These are phyloP conservation scores for Lutraria rhynchaena DNA, from an alignment of 1,140 invertebrate genomes.

Conservation along the genomic window DNA sequence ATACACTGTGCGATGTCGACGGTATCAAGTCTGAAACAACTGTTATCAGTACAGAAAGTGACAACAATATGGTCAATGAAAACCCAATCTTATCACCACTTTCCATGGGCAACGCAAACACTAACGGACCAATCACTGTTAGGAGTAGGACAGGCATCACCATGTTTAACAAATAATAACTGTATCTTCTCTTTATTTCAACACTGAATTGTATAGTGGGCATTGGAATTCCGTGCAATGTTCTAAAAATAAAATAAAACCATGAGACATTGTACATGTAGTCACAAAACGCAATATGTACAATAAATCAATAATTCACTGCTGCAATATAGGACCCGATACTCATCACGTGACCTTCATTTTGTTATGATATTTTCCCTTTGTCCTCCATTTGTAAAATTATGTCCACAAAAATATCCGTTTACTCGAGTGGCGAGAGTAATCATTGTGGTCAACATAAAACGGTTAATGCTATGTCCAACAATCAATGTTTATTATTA, in stretches of 20 bases:
- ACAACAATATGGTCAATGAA: not conserved
- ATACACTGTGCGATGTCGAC: not conserved
- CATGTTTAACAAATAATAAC: slow-evolving; percentile 7
- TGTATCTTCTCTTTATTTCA: not conserved
- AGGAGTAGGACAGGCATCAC: not conserved
- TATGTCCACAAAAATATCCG: too few species aligned
- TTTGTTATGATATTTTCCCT: not conserved
- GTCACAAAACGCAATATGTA: not conserved
- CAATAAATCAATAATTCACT: not conserved
- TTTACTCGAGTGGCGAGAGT: too few species aligned
- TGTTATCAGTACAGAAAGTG: not conserved
- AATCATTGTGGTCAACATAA: too few species aligned
- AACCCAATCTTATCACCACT: not conserved
- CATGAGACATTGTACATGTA: not conserved
- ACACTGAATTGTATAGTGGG: not conserved
- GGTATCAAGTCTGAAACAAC: not conserved
- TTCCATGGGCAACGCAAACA: not conserved
- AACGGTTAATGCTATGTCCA: too few species aligned
- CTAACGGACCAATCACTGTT: not conserved
- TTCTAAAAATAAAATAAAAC: slow-evolving; percentile 2
- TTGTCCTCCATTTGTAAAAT: too few species aligned
- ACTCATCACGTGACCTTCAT: too few species aligned
- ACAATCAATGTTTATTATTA: too few species aligned
- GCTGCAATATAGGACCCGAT: too few species aligned
- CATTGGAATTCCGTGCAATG: not conserved